A percentile compares a stretch with the other conserved stretches of the same genome.
Evolutionary conservation across 2,888 invertebrate species (phyloP).

Genomic region (Platypus cylindrus): DNA sequence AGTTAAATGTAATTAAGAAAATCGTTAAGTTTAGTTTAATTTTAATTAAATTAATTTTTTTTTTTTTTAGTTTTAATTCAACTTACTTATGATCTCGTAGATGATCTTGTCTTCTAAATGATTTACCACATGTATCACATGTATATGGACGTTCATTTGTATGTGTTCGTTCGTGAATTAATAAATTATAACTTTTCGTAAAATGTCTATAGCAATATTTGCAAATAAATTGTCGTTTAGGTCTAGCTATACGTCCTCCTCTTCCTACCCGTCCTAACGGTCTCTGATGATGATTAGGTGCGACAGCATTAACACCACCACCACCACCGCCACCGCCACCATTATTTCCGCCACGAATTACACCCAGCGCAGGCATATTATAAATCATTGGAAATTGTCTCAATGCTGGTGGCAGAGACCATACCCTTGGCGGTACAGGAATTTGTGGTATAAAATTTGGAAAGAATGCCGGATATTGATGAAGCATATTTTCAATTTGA

Average conservation of each 20-base stretch:
- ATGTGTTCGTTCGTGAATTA: constrained; percentile 95
- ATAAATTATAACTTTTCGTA: constrained; percentile 93
- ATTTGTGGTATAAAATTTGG: too few species aligned
- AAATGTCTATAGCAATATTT: constrained; percentile 95
- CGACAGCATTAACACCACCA: constrained; percentile 40
- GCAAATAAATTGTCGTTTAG: constrained; percentile 87
- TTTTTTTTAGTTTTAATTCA: background rate
- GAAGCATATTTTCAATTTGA: too few species aligned
- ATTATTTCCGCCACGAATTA: constrained; percentile 24
- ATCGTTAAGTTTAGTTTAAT: background rate
- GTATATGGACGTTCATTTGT: constrained; percentile 94
- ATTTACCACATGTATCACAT: constrained; percentile 92
- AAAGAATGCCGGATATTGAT: too few species aligned
- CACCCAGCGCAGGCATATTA: too few species aligned
- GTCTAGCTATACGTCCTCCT: too few species aligned
- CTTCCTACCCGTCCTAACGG: too few species aligned
- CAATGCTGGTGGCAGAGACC: too few species aligned
- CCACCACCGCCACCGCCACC: constrained; percentile 31
- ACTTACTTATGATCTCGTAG: constrained; percentile 73
- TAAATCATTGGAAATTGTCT: too few species aligned
- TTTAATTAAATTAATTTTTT: background rate
- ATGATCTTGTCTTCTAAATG: constrained; percentile 90
- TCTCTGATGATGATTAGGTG: constrained; percentile 14
- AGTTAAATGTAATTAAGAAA: background rate
- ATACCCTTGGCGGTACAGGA: too few species aligned